phyloP scores from a whole-genome alignment of 1,140 invertebrate genomes.

The Andrena cerasifolii region DNA sequence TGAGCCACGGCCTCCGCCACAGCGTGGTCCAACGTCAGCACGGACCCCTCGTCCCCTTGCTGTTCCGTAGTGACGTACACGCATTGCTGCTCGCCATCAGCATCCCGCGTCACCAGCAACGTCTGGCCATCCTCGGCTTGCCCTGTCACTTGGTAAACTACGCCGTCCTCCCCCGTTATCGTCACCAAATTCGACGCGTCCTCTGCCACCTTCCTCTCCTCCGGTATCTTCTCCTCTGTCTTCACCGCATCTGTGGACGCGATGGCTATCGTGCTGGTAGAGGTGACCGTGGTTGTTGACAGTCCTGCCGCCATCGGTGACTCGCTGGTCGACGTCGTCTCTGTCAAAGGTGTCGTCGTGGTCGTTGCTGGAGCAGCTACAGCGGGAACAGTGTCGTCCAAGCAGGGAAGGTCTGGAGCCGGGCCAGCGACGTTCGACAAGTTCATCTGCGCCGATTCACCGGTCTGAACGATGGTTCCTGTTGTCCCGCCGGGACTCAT shows the following conservation, averaged over 20 bases:
- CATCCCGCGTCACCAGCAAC: constrained; percentile 86
- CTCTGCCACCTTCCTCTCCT: constrained; percentile 69
- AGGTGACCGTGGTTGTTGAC: constrained; percentile 50
- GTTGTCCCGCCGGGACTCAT: constrained; percentile 87
- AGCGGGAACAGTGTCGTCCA: constrained; percentile 70
- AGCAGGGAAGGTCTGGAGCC: constrained; percentile 80
- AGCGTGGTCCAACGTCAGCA: constrained; percentile 85
- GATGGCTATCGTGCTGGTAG: constrained; percentile 48
- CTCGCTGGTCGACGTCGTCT: constrained; percentile 10
- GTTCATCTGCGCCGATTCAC: constrained; percentile 73
- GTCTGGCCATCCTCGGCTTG: constrained; percentile 90
- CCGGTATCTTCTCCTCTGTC: constrained; percentile 64
- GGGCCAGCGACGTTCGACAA: constrained; percentile 76
- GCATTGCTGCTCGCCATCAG: constrained; percentile 88
- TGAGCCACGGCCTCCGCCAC: constrained; percentile 84
- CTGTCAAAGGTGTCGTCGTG: constrained; percentile 31
- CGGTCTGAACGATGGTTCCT: constrained; percentile 84
- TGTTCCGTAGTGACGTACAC: constrained; percentile 87
- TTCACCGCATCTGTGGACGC: constrained; percentile 57
- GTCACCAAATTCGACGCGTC: constrained; percentile 80
- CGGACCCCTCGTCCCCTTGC: constrained; percentile 85
- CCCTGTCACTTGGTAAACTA: constrained; percentile 86
- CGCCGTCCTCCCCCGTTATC: constrained; percentile 83
- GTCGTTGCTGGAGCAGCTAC: constrained; percentile 35
- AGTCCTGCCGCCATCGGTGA: constrained; percentile 34